These are phyloP conservation scores for Erythrocercus mccallii DNA, from an alignment of 2,113 vertebrate genomes.

Conservation along the genomic window DNA sequence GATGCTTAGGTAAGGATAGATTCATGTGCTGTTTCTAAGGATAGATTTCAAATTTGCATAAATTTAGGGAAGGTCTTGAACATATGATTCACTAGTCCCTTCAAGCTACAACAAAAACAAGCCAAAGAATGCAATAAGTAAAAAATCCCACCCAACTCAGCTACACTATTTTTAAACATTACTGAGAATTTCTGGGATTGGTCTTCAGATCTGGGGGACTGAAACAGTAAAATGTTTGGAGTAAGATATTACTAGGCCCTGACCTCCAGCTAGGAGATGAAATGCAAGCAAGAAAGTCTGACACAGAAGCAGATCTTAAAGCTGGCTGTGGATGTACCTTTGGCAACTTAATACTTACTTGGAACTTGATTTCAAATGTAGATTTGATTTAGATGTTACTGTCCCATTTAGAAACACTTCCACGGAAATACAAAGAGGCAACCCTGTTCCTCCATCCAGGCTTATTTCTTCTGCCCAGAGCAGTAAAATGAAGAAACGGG, in stretches of 20 bases:
- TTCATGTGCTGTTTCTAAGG: not conserved
- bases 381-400: not conserved
- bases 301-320: not conserved
- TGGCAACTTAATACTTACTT: not conserved
- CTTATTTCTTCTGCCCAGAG: not conserved
- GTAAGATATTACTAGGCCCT: not conserved
- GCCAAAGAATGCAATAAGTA: not conserved
- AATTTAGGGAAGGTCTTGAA: not conserved
- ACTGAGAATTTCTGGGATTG: not conserved
- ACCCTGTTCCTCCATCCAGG: not conserved
- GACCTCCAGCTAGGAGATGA: not conserved
- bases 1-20: not conserved
- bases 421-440: not conserved
- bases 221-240: not conserved
- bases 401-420: not conserved
- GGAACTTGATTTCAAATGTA: not conserved
- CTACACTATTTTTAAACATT: not conserved
- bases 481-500: not conserved
- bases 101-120: not conserved
- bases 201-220: not conserved
- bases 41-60: not conserved
- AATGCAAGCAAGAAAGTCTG: not conserved
- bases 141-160: accelerated
- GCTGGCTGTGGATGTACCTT: not conserved
- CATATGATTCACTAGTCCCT: not conserved